Evolutionary conservation across 2,888 invertebrate species (phyloP).

Genomic region (Anarsia innoxiella): DNA sequence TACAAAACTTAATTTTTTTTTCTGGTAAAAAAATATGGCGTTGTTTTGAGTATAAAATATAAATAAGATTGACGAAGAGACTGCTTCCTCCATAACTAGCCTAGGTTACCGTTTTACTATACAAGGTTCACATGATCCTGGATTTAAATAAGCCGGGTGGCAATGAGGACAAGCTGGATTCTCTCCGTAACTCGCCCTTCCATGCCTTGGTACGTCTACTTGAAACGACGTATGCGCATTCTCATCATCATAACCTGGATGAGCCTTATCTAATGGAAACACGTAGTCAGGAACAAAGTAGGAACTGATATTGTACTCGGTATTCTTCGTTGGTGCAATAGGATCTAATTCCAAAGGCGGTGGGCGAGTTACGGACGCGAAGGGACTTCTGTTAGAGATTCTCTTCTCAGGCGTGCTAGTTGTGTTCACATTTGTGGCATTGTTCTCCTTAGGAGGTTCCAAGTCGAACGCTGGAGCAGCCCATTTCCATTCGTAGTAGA

Average conservation of each 20-base stretch:
- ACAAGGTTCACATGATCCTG: slow-evolving; percentile 80
- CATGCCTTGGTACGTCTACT: slow-evolving; percentile 65
- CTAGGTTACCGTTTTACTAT: slow-evolving; percentile 69
- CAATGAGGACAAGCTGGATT: slow-evolving; percentile 78
- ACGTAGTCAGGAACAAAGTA: slow-evolving; percentile 77
- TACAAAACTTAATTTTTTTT: too few relatives aligned
- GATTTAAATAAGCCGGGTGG: slow-evolving; percentile 76
- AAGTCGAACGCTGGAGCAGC: slow-evolving; percentile 76
- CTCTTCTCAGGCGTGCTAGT: slow-evolving; percentile 29
- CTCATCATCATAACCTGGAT: slow-evolving; percentile 74
- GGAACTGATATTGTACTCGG: slow-evolving; percentile 74
- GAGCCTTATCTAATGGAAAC: slow-evolving; percentile 75
- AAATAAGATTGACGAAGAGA: too few relatives aligned
- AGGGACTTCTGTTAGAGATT: slow-evolving; percentile 41
- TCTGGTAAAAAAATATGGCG: too few relatives aligned
- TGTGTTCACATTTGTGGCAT: slow-evolving; percentile 39
- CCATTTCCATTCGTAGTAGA: slow-evolving; percentile 80
- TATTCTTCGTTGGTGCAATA: slow-evolving; percentile 39
- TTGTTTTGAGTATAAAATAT: too few relatives aligned
- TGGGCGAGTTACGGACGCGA: slow-evolving; percentile 44
- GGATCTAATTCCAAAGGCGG: slow-evolving; percentile 39
- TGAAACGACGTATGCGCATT: slow-evolving; percentile 77
- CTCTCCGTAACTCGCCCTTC: slow-evolving; percentile 70
- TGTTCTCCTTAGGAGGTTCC: slow-evolving; percentile 67
- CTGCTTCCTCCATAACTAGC: slow-evolving; percentile 5